Base-by-base conservation (phyloP, 2,113 vertebrate species). In the Cercocebus atys region DNA sequence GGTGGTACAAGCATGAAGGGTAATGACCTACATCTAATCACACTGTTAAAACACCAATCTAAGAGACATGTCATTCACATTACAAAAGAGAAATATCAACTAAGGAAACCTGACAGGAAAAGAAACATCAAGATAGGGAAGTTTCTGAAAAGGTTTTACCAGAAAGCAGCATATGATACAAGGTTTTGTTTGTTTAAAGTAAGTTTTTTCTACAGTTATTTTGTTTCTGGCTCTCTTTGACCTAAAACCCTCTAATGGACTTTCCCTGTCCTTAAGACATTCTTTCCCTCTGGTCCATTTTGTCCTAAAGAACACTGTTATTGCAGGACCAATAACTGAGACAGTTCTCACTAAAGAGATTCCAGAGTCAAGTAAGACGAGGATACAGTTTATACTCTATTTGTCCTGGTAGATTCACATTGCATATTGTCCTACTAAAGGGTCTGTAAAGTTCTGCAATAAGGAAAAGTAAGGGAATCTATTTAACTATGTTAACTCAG, bases 51-150 rank as follows among this genome's bases (percentile, higher is more conserved):
- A 66, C 68, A 50, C 73, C 45, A 86, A 66, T 45, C 43, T 68
- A 52, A 75, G 40, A 90, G 52, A 96, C 16, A 27, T 0, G 9
- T 61, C 52, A 85, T 47, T 84, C 76, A 92, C 70, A 73, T 66
- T 84, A 23, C 79, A 88, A 75, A 91, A 84, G 55, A 92, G 17
- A 94, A 93, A 94, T 25, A 96, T n/a, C 64, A 76, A 59, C 59
- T 52, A 73, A 96, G 85, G 92, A 96, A 96, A 88, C 47, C 66
- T 81, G 85, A 57, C 82, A 94, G 79, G 72, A 88, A 95, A 93
- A 85, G 72, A 84, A 66, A 89, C 45, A 75, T 8, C 84, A 40
- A 80, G 87, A 96, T 50, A 93, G 47, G 61, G 40, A 89, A 88
- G 78, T 85, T 94, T 76, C 93, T 93, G 66, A 86, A 88, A 5